Percentiles rank a stretch among this genome's conserved stretches.
Evolutionary conservation across 1,140 invertebrate genomes (phyloP).

Genomic region (Chironomus tepperi): DNA sequence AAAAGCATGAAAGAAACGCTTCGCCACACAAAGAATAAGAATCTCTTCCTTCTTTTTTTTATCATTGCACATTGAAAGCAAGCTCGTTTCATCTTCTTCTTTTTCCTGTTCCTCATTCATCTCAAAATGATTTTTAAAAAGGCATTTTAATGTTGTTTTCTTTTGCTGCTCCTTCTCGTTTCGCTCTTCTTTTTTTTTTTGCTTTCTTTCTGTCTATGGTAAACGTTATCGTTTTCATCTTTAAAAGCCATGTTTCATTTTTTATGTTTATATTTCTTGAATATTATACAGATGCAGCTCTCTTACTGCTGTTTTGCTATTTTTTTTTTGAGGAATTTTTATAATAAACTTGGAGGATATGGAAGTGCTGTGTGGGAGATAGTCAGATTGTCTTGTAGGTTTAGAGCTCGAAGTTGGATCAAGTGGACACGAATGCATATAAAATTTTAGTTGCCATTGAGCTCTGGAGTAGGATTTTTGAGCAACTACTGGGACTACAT

Average conservation of each 20-base stretch:
- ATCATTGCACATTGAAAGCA: not conserved
- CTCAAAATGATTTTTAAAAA: not conserved
- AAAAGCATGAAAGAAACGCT: not conserved
- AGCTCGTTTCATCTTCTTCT: not conserved
- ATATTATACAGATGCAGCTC: not conserved
- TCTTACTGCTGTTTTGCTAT: not conserved
- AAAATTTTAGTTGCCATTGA: too few relatives aligned
- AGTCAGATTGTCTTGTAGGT: too few relatives aligned
- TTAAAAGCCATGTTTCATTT: constrained; percentile 3
- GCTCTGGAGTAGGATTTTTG: too few relatives aligned
- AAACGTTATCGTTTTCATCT: not conserved
- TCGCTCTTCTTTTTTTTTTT: not conserved
- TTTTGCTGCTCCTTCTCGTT: not conserved
- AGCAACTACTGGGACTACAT: too few relatives aligned
- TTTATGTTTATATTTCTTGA: not conserved
- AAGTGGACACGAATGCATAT: too few relatives aligned
- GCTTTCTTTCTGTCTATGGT: not conserved
- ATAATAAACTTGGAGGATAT: too few relatives aligned
- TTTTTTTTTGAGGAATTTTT: too few relatives aligned
- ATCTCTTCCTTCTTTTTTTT: not conserved
- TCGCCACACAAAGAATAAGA: not conserved
- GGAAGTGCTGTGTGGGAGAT: too few relatives aligned
- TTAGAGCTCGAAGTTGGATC: too few relatives aligned
- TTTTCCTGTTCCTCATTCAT: too few relatives aligned
- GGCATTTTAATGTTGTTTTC: not conserved